These are phyloP conservation scores for Antheraea pernyi DNA, from an alignment of 1,140 invertebrate genomes.

Conservation along the genomic window DNA sequence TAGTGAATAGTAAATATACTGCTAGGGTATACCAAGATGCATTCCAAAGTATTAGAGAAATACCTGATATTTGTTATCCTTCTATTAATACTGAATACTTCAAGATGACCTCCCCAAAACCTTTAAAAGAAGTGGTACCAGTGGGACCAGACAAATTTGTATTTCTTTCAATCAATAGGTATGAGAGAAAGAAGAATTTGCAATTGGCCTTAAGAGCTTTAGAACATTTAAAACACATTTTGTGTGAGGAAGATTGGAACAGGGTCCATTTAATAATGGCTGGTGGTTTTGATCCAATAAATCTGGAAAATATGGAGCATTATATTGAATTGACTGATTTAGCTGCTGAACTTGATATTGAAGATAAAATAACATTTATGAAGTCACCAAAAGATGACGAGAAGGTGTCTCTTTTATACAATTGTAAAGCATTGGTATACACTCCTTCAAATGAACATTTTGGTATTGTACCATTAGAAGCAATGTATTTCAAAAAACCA, in stretches of 20 bases:
- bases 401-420: slow-evolving; percentile 89
- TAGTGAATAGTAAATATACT: slow-evolving; percentile 98
- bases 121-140: slow-evolving; percentile 73
- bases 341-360: slow-evolving; percentile 83
- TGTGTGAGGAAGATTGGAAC: slow-evolving; percentile 80
- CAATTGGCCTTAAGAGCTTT: slow-evolving; percentile 91
- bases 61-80: slow-evolving; percentile 95
- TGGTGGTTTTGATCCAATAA: slow-evolving; percentile 96
- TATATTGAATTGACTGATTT: slow-evolving; percentile 88
- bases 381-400: slow-evolving; percentile 92
- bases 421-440: slow-evolving; percentile 91
- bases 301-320: slow-evolving; percentile 94
- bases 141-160: slow-evolving; percentile 80
- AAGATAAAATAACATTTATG: slow-evolving; percentile 90
- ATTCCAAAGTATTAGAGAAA: slow-evolving; percentile 85
- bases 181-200: slow-evolving; percentile 98
- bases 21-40: slow-evolving; percentile 90
- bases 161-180: slow-evolving; percentile 97
- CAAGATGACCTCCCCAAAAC: slow-evolving; percentile 80
- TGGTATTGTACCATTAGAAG: slow-evolving; percentile 99
- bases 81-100: slow-evolving; percentile 92
- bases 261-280: slow-evolving; percentile 93
- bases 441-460: slow-evolving; percentile 99
- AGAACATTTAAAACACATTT: slow-evolving; percentile 81
- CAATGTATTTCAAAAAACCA: slow-evolving; percentile 96